Evolutionary conservation across 2,888 invertebrate species (phyloP), one percentile per base, ranked within the genome.

Genomic region (Orchestes rusci): DNA sequence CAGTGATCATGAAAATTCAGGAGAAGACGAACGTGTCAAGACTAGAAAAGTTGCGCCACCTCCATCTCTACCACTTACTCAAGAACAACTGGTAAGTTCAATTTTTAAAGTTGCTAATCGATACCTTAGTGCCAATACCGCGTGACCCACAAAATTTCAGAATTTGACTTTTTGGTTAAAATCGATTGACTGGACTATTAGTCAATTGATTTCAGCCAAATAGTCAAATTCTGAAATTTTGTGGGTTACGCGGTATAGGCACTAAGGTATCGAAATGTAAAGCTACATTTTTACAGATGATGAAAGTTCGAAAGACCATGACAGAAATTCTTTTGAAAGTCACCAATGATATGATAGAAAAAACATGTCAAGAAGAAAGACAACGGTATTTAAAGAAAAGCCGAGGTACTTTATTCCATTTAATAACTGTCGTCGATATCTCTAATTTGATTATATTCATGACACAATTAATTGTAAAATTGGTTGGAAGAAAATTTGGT

Each of bases 261-360:
- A n/a, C n/a, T n/a, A n/a, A n/a, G n/a, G n/a, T n/a, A n/a, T n/a
- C n/a, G n/a, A n/a, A 10, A 36, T 20, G 27, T 5, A 30, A 2
- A n/a, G 13, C 13, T 19, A 30, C 18, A 18, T 32, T 31, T 16
- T 46, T 5, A 5, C 18, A 89, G 89, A 92, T 94, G 89, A 70
- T 87, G 65, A 80, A 82, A 63, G 89, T 95, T 39, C 80, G 94
- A 49, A 78, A 84, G 51, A 83, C 86, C 56, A 76, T 96, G 70
- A 96, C 96, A 19, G 93, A 94, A 73, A 84, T 96, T 61, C 78
- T 97, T 50, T 76, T 96, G 59, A 91, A 92, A 68, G 94, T 94
- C 60, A 96, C 96, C 16, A 88, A 86, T 68, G 82, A 84, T 68
- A 90, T 93, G 75, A 88, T 96, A 65, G 74, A 79, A 62, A 74